These are phyloP conservation scores for Grammomys surdaster DNA, from an alignment of 2,113 vertebrate species.

Conservation along the genomic window DNA sequence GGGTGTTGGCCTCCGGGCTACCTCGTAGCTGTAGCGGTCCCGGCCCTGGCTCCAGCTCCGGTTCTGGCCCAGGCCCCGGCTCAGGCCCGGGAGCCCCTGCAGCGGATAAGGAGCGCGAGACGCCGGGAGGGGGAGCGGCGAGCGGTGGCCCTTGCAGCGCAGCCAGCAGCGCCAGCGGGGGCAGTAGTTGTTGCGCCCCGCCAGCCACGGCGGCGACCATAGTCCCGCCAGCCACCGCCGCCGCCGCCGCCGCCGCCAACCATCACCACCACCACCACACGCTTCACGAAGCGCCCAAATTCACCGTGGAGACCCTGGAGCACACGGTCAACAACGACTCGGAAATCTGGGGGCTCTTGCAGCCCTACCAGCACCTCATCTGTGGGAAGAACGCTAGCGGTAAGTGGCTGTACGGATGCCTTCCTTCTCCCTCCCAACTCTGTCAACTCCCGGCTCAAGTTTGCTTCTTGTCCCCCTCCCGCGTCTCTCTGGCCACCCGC, in stretches of 20 bases:
- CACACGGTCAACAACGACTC: conserved; percentile 94
- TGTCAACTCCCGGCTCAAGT: conserved; percentile 49
- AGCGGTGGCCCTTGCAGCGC: conserved; percentile 80
- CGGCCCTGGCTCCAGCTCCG: conserved; percentile 64
- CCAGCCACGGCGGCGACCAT: conserved; percentile 68
- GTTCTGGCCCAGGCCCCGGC: conserved; percentile 70
- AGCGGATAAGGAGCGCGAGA: conserved; percentile 78
- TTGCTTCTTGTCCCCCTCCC: not conserved
- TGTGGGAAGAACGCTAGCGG: conserved; percentile 96
- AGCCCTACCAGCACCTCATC: conserved; percentile 94
- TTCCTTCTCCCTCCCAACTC: not conserved
- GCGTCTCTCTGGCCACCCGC: not conserved
- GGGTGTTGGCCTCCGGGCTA: conserved; percentile 88
- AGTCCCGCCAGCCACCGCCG: conserved; percentile 57
- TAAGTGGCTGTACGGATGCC: conserved; percentile 86
- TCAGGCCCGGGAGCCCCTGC: conserved; percentile 55
- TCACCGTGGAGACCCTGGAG: conserved; percentile 94
- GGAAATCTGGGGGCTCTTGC: conserved; percentile 95
- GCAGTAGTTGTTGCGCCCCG: conserved; percentile 81
- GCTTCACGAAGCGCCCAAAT: conserved; percentile 89
- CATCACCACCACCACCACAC: conserved; percentile 82
- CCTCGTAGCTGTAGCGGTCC: conserved; percentile 75
- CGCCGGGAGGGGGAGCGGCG: conserved; percentile 70
- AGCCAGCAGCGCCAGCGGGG: conserved; percentile 81
- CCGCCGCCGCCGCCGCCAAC: conserved; percentile 61